These are phyloP conservation scores for Oreocharis arfaki DNA, from an alignment of 2,113 vertebrate species.

Conservation along the genomic window DNA sequence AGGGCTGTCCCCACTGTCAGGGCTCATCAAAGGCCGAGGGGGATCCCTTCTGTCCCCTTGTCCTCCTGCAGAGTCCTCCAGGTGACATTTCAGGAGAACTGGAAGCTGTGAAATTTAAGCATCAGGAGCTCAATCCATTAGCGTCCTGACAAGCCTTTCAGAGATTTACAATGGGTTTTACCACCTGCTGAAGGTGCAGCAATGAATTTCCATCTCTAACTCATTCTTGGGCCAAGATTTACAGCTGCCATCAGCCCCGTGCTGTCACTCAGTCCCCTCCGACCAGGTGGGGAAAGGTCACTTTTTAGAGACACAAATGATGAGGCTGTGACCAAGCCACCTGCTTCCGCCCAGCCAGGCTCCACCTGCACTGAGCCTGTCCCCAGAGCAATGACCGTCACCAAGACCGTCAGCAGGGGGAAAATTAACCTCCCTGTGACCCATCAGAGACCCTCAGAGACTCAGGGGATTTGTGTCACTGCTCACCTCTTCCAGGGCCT, in stretches of 20 bases:
- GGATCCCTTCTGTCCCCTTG: not conserved
- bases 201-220: slow-evolving; percentile 29
- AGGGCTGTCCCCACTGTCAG: rapidly evolving
- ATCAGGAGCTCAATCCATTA: slow-evolving; percentile 18
- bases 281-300: slow-evolving; percentile 28
- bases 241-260: slow-evolving; percentile 29
- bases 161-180: slow-evolving; percentile 55
- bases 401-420: not conserved
- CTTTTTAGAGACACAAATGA: not conserved
- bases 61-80: slow-evolving; percentile 14
- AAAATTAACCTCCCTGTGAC: not conserved
- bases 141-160: slow-evolving; percentile 6
- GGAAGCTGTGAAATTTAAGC: slow-evolving; percentile 39
- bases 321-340: not conserved
- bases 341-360: not conserved
- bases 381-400: not conserved
- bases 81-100: slow-evolving; percentile 19
- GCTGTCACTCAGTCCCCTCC: not conserved
- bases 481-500: not conserved
- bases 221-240: slow-evolving; percentile 23
- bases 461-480: rapidly evolving
- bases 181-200: slow-evolving; percentile 37
- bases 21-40: not conserved
- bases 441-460: not conserved
- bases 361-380: not conserved